Base-by-base conservation (phyloP, 2,797 vertebrate genomes). In the Enteromius radiatus region DNA sequence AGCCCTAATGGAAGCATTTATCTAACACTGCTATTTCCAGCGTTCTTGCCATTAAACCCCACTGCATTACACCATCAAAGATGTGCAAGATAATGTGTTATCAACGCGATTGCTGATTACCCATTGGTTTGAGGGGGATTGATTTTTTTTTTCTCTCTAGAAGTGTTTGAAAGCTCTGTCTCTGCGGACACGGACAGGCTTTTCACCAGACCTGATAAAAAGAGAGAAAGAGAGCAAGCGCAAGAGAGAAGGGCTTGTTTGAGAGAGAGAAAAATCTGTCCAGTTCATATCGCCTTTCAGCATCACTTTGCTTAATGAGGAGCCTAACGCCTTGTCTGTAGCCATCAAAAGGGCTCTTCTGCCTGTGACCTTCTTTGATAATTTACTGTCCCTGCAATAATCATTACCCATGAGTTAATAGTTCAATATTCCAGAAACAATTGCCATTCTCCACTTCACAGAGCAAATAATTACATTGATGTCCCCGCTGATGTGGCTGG, bases 391-490 rank as follows among this genome's bases (percentile, higher is more conserved):
- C 81, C 85, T 65, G 85, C 78, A 79, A 86, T 88, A 88, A 85
- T 88, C 86, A 73, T 81, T 88, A 87, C 63, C 82, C 49, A 59
- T 38, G 68, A 86, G 83, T 86, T 88, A 85, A 86, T 87, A 85
- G 85, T 87, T 88, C 85, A 86, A 85, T 87, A 78, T 86, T 90
- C 73, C 82, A 89, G 84, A 88, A 84, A 86, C 84, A 90, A 87
- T 84, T 83, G n/a, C 88, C 86, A 85, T 90, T 91, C 91, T 88
- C 89, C 84, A 78, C 80, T 74, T 76, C 54, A 41, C 45, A 89
- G 82, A 90, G 81, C 84, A 88, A 89, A 82, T 91, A 80, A 88
- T 90, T 88, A 63, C 84, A 74, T 45, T 85, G 73, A 84, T 89
- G 76, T 73, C 38, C 79, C 74, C 86, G 67, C 85, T 89, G 87